A percentile compares a stretch with the other conserved stretches of the same genome.
These are phyloP conservation scores for Pseudoatta argentina DNA, from an alignment of 1,140 invertebrate species.

Conservation along the genomic window DNA sequence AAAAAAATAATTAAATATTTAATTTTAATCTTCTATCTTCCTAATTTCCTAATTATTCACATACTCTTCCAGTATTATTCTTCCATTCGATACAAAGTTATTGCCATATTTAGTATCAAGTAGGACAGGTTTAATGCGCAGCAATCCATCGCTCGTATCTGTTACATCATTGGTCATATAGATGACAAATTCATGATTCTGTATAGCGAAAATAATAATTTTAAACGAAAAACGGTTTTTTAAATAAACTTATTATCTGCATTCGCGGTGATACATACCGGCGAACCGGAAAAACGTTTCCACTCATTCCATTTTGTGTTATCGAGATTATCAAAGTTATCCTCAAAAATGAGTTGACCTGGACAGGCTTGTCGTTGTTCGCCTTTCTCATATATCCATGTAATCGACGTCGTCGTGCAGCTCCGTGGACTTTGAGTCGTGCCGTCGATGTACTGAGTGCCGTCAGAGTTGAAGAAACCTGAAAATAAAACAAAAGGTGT, in stretches of 20 bases:
- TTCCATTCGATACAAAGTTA: constrained; percentile 86
- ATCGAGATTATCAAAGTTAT: constrained; percentile 77
- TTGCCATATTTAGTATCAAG: constrained; percentile 87
- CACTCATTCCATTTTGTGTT: constrained; percentile 71
- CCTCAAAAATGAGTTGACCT: constrained; percentile 79
- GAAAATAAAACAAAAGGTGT: constrained; percentile 3
- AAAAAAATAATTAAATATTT: constrained; percentile 18
- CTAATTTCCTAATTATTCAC: background rate
- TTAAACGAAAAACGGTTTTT: background rate
- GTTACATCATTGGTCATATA: constrained; percentile 89
- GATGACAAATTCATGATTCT: constrained; percentile 90
- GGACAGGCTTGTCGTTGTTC: constrained; percentile 68
- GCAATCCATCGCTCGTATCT: constrained; percentile 86
- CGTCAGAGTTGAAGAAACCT: constrained; percentile 79
- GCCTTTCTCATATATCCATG: constrained; percentile 68
- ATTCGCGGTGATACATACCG: constrained; percentile 69
- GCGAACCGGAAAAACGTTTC: constrained; percentile 74
- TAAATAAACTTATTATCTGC: background rate
- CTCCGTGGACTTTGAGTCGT: background rate
- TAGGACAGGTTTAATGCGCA: constrained; percentile 89
- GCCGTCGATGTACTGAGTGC: background rate
- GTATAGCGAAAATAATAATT: constrained; percentile 27
- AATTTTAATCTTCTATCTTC: background rate
- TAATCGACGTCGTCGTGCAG: constrained; percentile 72
- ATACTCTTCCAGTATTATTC: constrained; percentile 86